Conservation (phyloP, 2,888 invertebrate species). For the Drosophila neotestacea region DNA sequence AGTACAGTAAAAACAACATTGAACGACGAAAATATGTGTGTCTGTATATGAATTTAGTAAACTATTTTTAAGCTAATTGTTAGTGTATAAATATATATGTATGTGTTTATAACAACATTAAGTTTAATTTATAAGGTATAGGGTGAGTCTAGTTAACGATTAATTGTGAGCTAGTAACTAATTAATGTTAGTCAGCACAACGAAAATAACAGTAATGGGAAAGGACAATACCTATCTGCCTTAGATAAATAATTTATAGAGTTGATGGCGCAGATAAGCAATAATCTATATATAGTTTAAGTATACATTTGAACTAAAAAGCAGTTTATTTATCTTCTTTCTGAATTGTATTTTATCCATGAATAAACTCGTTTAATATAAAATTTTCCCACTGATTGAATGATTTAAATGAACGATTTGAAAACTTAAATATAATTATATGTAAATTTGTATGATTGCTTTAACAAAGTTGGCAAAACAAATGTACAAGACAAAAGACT, state of each 20-base stretch:
- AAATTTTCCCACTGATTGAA: neutral
- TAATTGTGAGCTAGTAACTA: slow-evolving; percentile 44
- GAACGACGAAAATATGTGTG: slow-evolving; percentile 44
- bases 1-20: slow-evolving; percentile 65
- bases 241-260: neutral
- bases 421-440: neutral
- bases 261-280: slow-evolving; percentile 3
- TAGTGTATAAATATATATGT: slow-evolving; percentile 7
- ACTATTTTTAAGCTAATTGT: slow-evolving; percentile 19
- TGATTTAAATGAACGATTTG: slow-evolving; percentile 17
- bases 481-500: slow-evolving; percentile 56
- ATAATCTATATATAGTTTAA: neutral
- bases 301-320: neutral
- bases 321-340: neutral
- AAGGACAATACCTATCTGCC: slow-evolving; percentile 6
- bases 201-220: slow-evolving; percentile 21
- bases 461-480: slow-evolving; percentile 73
- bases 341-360: neutral
- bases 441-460: slow-evolving; percentile 15
- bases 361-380: neutral
- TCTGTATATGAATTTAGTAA: slow-evolving; percentile 8
- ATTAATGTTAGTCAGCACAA: slow-evolving; percentile 45
- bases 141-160: slow-evolving; percentile 51
- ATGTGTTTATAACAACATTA: slow-evolving; percentile 56
- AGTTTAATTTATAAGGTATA: slow-evolving; percentile 30